Evolutionary conservation across 92 coral and sea anemone genomes (phyloP).

Genomic region (Actinostola sp.): DNA sequence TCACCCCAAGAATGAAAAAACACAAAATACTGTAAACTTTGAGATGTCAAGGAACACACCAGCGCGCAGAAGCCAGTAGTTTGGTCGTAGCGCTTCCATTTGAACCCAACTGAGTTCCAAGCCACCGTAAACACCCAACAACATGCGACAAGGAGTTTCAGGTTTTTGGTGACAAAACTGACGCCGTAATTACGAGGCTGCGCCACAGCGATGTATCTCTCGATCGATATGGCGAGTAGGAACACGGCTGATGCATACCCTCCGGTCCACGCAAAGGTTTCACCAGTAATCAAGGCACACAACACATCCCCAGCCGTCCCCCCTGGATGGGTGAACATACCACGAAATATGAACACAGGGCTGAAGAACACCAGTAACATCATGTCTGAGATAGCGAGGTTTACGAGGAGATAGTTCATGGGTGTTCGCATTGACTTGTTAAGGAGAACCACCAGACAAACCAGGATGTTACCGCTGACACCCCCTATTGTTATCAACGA

Average conservation of each 20-base stretch:
- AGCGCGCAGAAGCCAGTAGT: slow-evolving; percentile 20
- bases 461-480: slow-evolving; percentile 49
- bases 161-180: slow-evolving; percentile 12
- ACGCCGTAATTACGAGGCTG: slow-evolving; percentile 23
- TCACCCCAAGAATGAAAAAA: slow-evolving; percentile 25
- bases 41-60: slow-evolving; percentile 19
- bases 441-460: slow-evolving; percentile 39
- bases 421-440: slow-evolving; percentile 60
- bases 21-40: slow-evolving; percentile 45
- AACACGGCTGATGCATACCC: slow-evolving; percentile 53
- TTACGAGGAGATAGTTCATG: slow-evolving; percentile 56
- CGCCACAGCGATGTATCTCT: slow-evolving; percentile 52
- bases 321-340: slow-evolving; percentile 55
- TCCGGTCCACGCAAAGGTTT: slow-evolving; percentile 54
- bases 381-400: slow-evolving; percentile 56
- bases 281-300: slow-evolving; percentile 47
- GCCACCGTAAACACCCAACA: slow-evolving; percentile 44
- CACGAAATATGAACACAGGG: slow-evolving; percentile 32
- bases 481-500: slow-evolving; percentile 27
- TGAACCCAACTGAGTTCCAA: slow-evolving; percentile 27
- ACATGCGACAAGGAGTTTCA: slow-evolving; percentile 14
- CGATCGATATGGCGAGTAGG: slow-evolving; percentile 56
- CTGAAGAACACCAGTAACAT: slow-evolving; percentile 43
- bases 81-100: slow-evolving; percentile 30
- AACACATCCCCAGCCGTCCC: slow-evolving; percentile 41